These are phyloP conservation scores for Gobio occitaniae DNA, from an alignment of 2,797 vertebrate genomes.

Conservation along the genomic window DNA sequence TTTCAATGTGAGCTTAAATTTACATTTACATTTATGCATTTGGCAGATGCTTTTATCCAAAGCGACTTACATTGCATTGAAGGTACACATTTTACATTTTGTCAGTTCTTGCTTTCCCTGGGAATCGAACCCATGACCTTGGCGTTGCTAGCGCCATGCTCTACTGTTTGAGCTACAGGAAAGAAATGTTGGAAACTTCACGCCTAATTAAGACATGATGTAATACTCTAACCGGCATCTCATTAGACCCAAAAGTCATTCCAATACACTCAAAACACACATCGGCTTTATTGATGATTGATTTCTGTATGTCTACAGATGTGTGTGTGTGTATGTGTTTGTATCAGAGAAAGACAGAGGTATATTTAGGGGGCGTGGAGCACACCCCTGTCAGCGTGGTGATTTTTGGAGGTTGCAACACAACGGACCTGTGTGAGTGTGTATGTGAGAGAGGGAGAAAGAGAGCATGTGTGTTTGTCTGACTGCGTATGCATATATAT, in stretches of 20 bases:
- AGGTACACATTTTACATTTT: too few relatives aligned
- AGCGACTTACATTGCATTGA: too few relatives aligned
- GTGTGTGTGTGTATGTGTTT: constrained; percentile 10
- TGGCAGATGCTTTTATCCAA: too few relatives aligned
- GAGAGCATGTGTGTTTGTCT: constrained; percentile 29
- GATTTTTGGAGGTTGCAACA: constrained; percentile 48
- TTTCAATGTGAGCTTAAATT: neutral
- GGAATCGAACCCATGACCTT: too few relatives aligned
- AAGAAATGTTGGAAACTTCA: neutral
- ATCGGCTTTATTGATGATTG: constrained; percentile 7
- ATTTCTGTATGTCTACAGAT: neutral
- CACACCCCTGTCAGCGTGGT: constrained; percentile 27
- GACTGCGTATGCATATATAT: constrained; percentile 25
- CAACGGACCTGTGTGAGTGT: constrained; percentile 46
- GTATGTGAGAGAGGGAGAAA: constrained; percentile 32
- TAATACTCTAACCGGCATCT: neutral
- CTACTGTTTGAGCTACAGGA: too few relatives aligned
- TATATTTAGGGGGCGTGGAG: constrained; percentile 36
- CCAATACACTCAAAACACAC: neutral
- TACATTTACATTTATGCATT: too few relatives aligned
- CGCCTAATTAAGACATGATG: neutral
- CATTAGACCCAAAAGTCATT: neutral
- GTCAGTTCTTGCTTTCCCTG: too few relatives aligned
- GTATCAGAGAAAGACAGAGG: constrained; percentile 33
- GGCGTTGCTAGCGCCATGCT: too few relatives aligned